Evolutionary conservation across 2,113 vertebrate genomes (phyloP).

Genomic region (Orthonyx spaldingii): DNA sequence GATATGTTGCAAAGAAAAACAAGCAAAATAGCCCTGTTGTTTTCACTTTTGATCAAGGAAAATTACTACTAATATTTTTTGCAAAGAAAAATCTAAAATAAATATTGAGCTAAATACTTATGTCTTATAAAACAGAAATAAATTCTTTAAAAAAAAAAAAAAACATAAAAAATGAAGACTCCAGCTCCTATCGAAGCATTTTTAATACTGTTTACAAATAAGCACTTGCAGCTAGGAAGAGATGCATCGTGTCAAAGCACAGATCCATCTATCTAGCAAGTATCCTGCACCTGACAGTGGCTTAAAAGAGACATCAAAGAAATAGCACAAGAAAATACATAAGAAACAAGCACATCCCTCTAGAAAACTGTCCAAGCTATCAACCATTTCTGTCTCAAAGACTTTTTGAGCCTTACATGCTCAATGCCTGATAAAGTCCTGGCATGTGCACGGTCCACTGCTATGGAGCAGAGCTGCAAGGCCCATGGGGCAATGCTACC

Average conservation of each 20-base stretch:
- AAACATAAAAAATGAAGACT: background rate
- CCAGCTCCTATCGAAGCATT: background rate
- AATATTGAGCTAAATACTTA: background rate
- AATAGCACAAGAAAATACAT: background rate
- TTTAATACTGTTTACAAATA: background rate
- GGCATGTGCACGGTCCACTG: accelerated
- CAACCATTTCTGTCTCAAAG: background rate
- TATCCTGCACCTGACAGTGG: background rate
- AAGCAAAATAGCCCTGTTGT: background rate
- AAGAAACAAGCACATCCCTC: background rate
- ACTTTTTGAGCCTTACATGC: background rate
- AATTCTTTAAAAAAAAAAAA: background rate
- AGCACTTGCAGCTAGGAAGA: background rate
- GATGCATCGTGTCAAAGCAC: background rate
- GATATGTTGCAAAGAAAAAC: background rate
- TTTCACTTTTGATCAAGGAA: background rate
- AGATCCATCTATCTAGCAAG: background rate
- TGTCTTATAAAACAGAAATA: background rate
- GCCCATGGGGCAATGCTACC: accelerated
- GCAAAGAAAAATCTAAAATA: background rate
- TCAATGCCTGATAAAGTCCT: background rate
- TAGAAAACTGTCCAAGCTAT: background rate
- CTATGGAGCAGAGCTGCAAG: background rate
- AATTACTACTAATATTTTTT: background rate
- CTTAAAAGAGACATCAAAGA: background rate